These are phyloP conservation scores for Gerris lacustris DNA, from an alignment of 2,888 invertebrate species.

Conservation along the genomic window DNA sequence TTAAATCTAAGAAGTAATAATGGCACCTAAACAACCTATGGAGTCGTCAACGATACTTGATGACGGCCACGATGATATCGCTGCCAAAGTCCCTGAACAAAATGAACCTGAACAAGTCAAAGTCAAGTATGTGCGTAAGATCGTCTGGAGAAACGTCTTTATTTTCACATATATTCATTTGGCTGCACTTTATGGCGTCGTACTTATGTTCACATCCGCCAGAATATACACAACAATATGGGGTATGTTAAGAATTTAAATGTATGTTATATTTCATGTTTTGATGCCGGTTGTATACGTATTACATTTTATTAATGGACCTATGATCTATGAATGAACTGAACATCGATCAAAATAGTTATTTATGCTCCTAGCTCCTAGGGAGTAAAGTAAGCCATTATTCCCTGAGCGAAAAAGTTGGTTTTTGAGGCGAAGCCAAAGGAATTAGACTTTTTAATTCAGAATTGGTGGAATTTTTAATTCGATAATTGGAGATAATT, in stretches of 20 bases:
- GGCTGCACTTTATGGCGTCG: conserved; percentile 62
- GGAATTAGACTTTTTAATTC: too few species aligned
- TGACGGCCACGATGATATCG: neutral
- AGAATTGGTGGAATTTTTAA: too few species aligned
- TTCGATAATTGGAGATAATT: too few species aligned
- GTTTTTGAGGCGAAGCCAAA: too few species aligned
- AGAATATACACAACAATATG: conserved; percentile 57
- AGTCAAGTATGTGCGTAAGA: conserved; percentile 32
- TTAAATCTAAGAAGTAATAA: neutral
- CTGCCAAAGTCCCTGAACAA: conserved; percentile 4
- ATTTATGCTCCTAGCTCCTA: too few species aligned
- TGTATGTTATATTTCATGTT: neutral
- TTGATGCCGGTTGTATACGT: too few species aligned
- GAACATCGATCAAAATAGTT: too few species aligned
- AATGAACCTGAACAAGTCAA: conserved; percentile 12
- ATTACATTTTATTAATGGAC: too few species aligned
- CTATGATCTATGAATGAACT: too few species aligned
- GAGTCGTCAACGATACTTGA: neutral
- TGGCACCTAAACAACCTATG: neutral
- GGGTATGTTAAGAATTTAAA: conserved; percentile 45
- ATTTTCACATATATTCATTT: conserved; percentile 62
- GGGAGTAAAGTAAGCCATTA: too few species aligned
- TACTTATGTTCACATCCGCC: conserved; percentile 58
- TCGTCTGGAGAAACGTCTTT: conserved; percentile 77
- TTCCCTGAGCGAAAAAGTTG: too few species aligned